A percentile compares a stretch with the other conserved stretches of the same genome.
Evolutionary conservation across 1,140 invertebrate species (phyloP).

Genomic region (Dysdera silvatica): DNA sequence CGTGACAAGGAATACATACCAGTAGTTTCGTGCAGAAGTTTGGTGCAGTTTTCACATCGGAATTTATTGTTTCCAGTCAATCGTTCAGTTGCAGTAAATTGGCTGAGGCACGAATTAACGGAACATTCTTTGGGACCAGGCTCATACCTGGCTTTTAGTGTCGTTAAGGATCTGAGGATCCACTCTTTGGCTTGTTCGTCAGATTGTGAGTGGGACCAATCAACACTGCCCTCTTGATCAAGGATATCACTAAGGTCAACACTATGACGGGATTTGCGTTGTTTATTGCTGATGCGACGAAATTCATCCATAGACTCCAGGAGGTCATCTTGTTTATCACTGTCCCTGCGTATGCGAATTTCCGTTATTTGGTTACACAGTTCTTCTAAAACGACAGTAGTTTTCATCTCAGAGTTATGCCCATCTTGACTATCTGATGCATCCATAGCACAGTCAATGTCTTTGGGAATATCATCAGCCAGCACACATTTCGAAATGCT

Average conservation of each 20-base stretch:
- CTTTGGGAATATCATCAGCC: no score
- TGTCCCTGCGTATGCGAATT: conserved; percentile 13
- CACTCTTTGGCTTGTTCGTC: conserved; percentile 33
- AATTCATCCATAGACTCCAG: not conserved
- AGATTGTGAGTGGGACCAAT: not conserved
- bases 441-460: no score
- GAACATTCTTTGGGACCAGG: conserved; percentile 67
- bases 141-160: conserved; percentile 52
- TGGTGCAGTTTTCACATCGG: conserved; percentile 80
- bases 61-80: conserved; percentile 87
- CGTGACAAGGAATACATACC: conserved; percentile 13
- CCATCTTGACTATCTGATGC: no score
- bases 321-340: conserved; percentile 13
- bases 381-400: no score
- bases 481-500: no score
- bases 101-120: conserved; percentile 70
- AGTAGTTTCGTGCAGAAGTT: conserved; percentile 38
- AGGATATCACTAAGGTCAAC: not conserved
- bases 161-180: conserved; percentile 32
- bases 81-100: conserved; percentile 81
- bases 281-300: not conserved
- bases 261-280: not conserved
- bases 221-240: not conserved
- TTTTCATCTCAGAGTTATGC: no score
- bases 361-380: conserved; percentile 9